phyloP scores from a whole-genome alignment of 2,113 vertebrate genomes.

The Nycticryphes semicollaris region DNA sequence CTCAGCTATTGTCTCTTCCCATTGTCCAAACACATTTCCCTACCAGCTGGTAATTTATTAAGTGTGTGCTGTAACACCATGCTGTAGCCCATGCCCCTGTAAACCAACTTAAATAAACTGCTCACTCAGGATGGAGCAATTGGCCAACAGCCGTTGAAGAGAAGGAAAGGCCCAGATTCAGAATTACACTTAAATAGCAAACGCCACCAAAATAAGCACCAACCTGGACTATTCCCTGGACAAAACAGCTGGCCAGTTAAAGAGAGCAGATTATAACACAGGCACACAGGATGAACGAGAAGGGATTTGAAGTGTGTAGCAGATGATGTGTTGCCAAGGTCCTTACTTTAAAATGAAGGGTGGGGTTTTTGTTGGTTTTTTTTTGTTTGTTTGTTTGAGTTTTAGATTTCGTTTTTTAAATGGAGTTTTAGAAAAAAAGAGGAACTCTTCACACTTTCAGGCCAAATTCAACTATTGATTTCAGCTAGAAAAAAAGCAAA shows the following conservation, averaged over 20 bases:
- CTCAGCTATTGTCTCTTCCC: background rate
- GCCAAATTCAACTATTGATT: slow-evolving; percentile 33
- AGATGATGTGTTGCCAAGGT: background rate
- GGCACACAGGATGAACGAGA: fast-evolving
- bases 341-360: background rate
- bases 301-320: background rate
- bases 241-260: background rate
- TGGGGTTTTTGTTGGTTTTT: no score
- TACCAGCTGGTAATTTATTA: background rate
- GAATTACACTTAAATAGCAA: background rate
- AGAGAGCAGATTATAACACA: background rate
- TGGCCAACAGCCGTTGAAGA: background rate
- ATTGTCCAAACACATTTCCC: background rate
- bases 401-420: background rate
- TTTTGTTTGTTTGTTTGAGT: no score
- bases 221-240: background rate
- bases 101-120: background rate
- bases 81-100: background rate
- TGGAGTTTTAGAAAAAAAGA: background rate
- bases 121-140: background rate
- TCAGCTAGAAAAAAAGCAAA: background rate
- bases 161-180: background rate
- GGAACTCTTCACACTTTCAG: background rate
- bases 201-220: background rate
- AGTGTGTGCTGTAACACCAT: background rate